Conservation (phyloP, 2,888 invertebrate species). For the Thyatira batis region DNA sequence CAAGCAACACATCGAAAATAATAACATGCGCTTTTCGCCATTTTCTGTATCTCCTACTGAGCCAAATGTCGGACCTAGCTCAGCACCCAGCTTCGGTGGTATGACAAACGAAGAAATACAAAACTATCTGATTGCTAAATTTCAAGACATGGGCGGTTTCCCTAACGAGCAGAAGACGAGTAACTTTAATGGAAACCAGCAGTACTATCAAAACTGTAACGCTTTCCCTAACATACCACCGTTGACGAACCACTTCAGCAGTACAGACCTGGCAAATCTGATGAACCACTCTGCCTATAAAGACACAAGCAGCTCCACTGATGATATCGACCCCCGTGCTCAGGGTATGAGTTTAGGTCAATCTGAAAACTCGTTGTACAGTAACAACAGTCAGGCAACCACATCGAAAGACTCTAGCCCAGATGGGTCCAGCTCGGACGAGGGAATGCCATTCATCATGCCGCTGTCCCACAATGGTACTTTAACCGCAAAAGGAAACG, state of each 20-base stretch:
- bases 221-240: slow-evolving; percentile 74
- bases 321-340: slow-evolving; percentile 43
- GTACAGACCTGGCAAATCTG: slow-evolving; percentile 56
- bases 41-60: slow-evolving; percentile 45
- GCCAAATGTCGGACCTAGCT: slow-evolving; percentile 37
- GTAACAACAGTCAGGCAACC: slow-evolving; percentile 62
- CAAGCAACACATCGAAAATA: slow-evolving; percentile 58
- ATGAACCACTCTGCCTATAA: slow-evolving; percentile 50
- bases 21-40: slow-evolving; percentile 53
- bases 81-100: slow-evolving; percentile 52
- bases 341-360: slow-evolving; percentile 68
- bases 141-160: slow-evolving; percentile 61
- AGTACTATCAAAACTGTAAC: slow-evolving; percentile 67
- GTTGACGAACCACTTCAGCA: slow-evolving; percentile 60
- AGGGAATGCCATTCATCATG: slow-evolving; percentile 84
- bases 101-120: slow-evolving; percentile 73
- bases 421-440: slow-evolving; percentile 66
- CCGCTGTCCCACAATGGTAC: slow-evolving; percentile 85
- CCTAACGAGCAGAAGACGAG: slow-evolving; percentile 35
- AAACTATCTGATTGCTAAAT: slow-evolving; percentile 65
- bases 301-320: slow-evolving; percentile 44
- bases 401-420: slow-evolving; percentile 75
- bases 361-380: slow-evolving; percentile 62
- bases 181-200: slow-evolving; percentile 55
- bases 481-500: slow-evolving; percentile 82